Percentiles rank a stretch among this genome's conserved stretches.
Evolutionary conservation across 1,140 invertebrate genomes (phyloP).

Genomic region (Drosophila sp.): DNA sequence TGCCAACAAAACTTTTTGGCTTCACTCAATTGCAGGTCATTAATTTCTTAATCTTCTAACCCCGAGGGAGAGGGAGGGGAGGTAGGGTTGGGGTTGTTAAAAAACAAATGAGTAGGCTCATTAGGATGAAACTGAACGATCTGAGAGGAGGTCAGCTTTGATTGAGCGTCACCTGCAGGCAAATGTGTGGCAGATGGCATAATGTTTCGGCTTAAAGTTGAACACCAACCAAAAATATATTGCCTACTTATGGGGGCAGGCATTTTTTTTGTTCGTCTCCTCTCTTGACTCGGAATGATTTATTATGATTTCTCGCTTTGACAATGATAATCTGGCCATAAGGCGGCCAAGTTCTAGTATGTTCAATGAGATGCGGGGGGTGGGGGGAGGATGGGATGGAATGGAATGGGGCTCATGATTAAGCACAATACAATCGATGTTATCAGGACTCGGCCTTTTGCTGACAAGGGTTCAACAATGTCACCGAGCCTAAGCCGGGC

Average conservation of each 20-base stretch:
- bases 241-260: not conserved
- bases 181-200: conserved; percentile 13
- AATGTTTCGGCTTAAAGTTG: conserved; percentile 9
- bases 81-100: not conserved
- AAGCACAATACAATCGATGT: conserved; percentile 21
- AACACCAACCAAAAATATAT: not conserved
- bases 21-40: conserved; percentile 54
- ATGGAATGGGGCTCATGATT: conserved; percentile 14
- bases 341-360: conserved; percentile 4
- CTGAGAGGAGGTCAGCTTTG: conserved; percentile 36
- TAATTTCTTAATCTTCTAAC: conserved; percentile 53
- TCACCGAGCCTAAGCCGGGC: conserved; percentile 12
- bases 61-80: not conserved
- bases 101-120: conserved; percentile 12
- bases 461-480: conserved; percentile 26
- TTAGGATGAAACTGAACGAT: conserved; percentile 6
- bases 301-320: conserved; percentile 42
- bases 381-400: not conserved
- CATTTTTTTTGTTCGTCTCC: not conserved
- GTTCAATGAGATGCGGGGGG: not conserved
- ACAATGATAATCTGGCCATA: conserved; percentile 24
- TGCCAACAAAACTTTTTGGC: conserved; percentile 29
- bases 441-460: conserved; percentile 12
- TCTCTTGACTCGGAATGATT: conserved; percentile 40
- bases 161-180: conserved; percentile 46